These are phyloP conservation scores for Drosophila melanosoma DNA, from an alignment of 2,888 invertebrate species.

Conservation along the genomic window DNA sequence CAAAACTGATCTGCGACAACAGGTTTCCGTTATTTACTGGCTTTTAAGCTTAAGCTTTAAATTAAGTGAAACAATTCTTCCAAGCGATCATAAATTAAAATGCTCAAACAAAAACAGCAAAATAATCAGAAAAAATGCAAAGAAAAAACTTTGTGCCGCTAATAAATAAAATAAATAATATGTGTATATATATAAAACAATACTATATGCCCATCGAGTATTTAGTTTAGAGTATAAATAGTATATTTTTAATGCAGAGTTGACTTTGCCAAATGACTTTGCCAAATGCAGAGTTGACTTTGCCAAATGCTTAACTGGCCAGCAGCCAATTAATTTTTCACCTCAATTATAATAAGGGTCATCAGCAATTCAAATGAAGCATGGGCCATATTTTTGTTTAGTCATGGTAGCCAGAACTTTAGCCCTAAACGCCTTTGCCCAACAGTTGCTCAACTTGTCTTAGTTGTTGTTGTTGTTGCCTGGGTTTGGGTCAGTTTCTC, in stretches of 20 bases:
- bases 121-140: slow-evolving; percentile 18
- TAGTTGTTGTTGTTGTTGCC: not conserved
- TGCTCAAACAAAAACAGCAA: slow-evolving; percentile 15
- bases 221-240: slow-evolving; percentile 16
- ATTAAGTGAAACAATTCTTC: slow-evolving; percentile 5
- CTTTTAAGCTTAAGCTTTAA: not conserved
- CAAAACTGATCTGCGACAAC: slow-evolving; percentile 20
- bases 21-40: slow-evolving; percentile 26
- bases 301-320: slow-evolving; percentile 49
- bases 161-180: slow-evolving; percentile 20
- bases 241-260: slow-evolving; percentile 33
- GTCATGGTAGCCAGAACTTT: slow-evolving; percentile 2
- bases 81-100: not conserved
- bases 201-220: slow-evolving; percentile 15
- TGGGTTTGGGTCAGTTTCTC: not conserved
- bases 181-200: not conserved
- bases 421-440: not conserved
- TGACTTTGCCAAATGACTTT: slow-evolving; percentile 56
- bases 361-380: slow-evolving; percentile 31
- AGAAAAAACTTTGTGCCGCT: not conserved
- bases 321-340: slow-evolving; percentile 8
- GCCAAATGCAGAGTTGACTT: slow-evolving; percentile 28
- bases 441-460: slow-evolving; percentile 30
- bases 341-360: slow-evolving; percentile 36
- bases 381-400: slow-evolving; percentile 1